Evolutionary conservation across 2,888 invertebrate species (phyloP).

Genomic region (Deilephila porcellus): DNA sequence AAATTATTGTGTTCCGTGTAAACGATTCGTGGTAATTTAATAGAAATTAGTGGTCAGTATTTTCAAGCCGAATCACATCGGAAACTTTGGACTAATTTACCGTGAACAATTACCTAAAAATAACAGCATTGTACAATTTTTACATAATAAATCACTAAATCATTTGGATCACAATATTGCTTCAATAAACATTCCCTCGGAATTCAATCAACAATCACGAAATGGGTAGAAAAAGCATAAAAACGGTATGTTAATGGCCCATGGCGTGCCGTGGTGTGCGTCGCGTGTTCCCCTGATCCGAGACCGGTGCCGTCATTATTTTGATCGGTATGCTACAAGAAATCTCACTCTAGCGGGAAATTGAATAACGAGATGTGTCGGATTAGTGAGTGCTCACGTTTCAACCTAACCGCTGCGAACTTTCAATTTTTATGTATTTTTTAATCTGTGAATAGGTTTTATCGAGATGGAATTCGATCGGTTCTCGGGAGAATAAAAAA

Average conservation of each 20-base stretch:
- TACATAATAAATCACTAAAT: too few relatives aligned
- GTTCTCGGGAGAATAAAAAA: not conserved
- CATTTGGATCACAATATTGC: too few relatives aligned
- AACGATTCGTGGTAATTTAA: too few relatives aligned
- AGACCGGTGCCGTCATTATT: constrained; percentile 7
- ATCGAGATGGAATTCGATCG: not conserved
- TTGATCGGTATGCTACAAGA: constrained; percentile 28
- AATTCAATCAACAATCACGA: not conserved
- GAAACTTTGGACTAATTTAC: too few relatives aligned
- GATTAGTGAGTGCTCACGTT: constrained; percentile 20
- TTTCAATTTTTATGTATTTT: constrained; percentile 14
- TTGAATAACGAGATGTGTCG: constrained; percentile 32
- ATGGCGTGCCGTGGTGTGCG: not conserved
- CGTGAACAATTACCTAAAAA: too few relatives aligned
- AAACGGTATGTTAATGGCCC: not conserved
- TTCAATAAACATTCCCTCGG: not conserved
- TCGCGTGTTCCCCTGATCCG: not conserved
- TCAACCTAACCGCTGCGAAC: not conserved
- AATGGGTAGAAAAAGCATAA: not conserved
- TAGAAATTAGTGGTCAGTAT: too few relatives aligned
- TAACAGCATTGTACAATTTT: too few relatives aligned
- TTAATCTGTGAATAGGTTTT: constrained; percentile 5
- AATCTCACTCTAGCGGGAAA: constrained; percentile 30
- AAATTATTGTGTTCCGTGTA: too few relatives aligned
- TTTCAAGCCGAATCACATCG: too few relatives aligned